Evolutionary conservation across 2,888 invertebrate species (phyloP).

Genomic region (Synanthedon myopaeformis): DNA sequence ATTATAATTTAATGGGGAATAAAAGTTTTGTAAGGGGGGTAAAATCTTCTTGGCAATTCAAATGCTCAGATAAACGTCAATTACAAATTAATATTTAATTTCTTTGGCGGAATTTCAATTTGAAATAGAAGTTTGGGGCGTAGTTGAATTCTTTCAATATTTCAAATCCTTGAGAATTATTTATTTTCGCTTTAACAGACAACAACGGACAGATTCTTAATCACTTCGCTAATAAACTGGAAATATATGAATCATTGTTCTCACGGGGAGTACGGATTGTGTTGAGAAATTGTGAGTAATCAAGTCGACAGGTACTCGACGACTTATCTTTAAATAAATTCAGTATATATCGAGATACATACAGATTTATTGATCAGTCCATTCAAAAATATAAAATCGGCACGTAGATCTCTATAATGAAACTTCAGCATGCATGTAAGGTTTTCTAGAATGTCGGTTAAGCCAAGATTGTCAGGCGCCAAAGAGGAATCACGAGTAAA

Average conservation of each 20-base stretch:
- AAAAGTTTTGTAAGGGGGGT: background rate
- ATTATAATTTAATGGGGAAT: slow-evolving; percentile 2
- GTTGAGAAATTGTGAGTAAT: slow-evolving; percentile 48
- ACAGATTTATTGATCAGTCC: background rate
- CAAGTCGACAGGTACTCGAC: slow-evolving; percentile 14
- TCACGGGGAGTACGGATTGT: slow-evolving; percentile 6
- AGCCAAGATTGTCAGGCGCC: slow-evolving; percentile 30
- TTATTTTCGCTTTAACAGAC: background rate
- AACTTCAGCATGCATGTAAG: slow-evolving; percentile 4
- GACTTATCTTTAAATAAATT: slow-evolving; percentile 1
- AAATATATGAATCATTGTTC: slow-evolving; percentile 42
- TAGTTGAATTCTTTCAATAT: background rate
- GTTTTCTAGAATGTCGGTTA: slow-evolving; percentile 48
- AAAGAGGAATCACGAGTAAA: slow-evolving; percentile 50
- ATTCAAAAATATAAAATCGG: background rate
- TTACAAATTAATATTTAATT: background rate
- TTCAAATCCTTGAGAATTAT: background rate
- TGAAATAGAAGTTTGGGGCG: background rate
- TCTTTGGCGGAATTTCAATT: background rate
- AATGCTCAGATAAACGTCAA: background rate
- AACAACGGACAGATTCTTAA: background rate
- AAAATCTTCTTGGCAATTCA: background rate
- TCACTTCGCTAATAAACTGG: background rate
- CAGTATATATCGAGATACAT: background rate
- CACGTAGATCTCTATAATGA: no score